phyloP scores from a whole-genome alignment of 2,113 vertebrate species.

The Ceyx melanurus region DNA sequence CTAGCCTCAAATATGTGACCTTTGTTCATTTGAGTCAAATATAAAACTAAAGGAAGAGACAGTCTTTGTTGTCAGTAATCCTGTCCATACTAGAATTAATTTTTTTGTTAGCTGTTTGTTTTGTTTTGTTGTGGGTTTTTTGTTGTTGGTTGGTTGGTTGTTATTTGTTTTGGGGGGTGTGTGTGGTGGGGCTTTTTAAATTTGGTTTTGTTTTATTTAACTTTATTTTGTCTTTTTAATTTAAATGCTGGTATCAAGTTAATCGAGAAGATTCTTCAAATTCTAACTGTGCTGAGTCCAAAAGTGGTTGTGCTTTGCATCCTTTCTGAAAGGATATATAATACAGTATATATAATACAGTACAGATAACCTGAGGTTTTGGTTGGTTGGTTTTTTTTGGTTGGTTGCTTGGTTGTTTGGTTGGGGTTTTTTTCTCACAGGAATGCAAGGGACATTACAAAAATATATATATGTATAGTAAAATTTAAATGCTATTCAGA shows the following conservation, averaged over 20 bases:
- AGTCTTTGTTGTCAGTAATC: background rate
- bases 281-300: background rate
- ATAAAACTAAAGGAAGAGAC: background rate
- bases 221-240: background rate
- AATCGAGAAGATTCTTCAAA: background rate
- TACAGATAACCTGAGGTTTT: background rate
- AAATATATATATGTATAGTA: background rate
- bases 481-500: background rate
- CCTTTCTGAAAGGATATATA: background rate
- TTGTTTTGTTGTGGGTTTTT: too few relatives aligned
- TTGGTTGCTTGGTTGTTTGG: too few relatives aligned
- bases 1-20: background rate
- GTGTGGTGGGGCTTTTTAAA: too few relatives aligned
- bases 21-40: background rate
- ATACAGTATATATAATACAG: too few relatives aligned
- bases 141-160: background rate
- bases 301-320: background rate
- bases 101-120: background rate
- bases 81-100: background rate
- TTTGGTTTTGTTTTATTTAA: too few relatives aligned
- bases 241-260: background rate
- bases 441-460: background rate
- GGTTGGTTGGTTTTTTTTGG: too few relatives aligned
- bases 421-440: background rate
- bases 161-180: background rate